Evolutionary conservation across 2,888 invertebrate species (phyloP), one percentile per base, ranked within the genome.

Genomic region (Orthonevra nobilis): DNA sequence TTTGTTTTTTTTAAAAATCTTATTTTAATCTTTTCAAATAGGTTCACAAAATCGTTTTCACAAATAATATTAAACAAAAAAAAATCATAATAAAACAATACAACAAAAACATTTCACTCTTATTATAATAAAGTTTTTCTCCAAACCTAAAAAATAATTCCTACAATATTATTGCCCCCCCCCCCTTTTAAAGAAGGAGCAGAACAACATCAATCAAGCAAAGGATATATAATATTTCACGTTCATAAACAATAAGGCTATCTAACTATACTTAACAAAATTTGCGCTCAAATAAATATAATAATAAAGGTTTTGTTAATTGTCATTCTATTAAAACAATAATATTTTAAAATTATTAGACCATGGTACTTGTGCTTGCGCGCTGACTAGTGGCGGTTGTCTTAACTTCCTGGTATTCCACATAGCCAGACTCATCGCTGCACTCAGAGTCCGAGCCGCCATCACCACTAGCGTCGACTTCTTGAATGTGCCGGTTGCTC

Each of bases 341-440:
- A 23, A n/a, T n/a, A n/a, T n/a, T n/a, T n/a, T n/a, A n/a, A 20
- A 17, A 12, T 10, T 19, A 38, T 79, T 56, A 81, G 30, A 81
- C 69, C 12, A 58, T 69, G 34, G 81, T 74, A 63, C 63, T 74
- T 19, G 81, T 69, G 28, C 63, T 58, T 4, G 63, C 58, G 48
- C 40, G 70, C 56, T 66, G 60, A 32, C 44, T 58, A 28, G 44
- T 64, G 54, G 19, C 69, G 38, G 70, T 44, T 19, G 60, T 58
- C 28, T 66, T 77, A 5, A 46, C 6, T 69, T 93, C 93, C 81
- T 92, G 89, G 68, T 91, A 91, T 86, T 97, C 97, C 20, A 96
- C 96, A 88, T 96, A 97, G 2, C 97, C 97, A 64, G 96, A 96
- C 87, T 97, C 97, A 85, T 97, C 96, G 87, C 96, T 96, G 86